These are phyloP conservation scores for Eupeodes luniger DNA, from an alignment of 2,888 invertebrate species.

Conservation along the genomic window DNA sequence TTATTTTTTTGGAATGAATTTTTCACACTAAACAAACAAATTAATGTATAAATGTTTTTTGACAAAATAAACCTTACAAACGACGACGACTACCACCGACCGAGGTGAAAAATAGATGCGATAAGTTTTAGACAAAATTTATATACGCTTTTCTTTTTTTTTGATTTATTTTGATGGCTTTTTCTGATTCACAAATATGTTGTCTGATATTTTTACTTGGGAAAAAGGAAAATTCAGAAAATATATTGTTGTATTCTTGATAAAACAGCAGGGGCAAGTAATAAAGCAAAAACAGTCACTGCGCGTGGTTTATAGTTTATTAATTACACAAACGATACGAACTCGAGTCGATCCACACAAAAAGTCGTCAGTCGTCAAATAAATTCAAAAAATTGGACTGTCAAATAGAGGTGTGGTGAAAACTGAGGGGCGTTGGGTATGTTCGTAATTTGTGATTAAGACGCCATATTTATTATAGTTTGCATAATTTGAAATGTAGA, in stretches of 20 bases:
- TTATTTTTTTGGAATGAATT: not conserved
- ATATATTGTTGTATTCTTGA: slow-evolving; percentile 3
- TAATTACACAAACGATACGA: slow-evolving; percentile 19
- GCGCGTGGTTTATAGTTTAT: slow-evolving; percentile 45
- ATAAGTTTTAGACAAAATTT: not conserved
- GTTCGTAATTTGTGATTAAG: not conserved
- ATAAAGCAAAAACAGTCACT: slow-evolving; percentile 14
- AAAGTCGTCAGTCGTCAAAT: not conserved
- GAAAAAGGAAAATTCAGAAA: slow-evolving; percentile 24
- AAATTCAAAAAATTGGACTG: slow-evolving; percentile 3
- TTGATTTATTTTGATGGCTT: not conserved
- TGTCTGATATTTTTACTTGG: not conserved
- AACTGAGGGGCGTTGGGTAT: not conserved
- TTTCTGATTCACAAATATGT: not conserved
- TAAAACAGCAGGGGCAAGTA: slow-evolving; percentile 33
- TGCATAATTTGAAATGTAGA: not conserved
- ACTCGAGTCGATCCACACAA: slow-evolving; percentile 35
- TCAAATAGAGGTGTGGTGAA: slow-evolving; percentile 24
- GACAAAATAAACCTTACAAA: slow-evolving; percentile 1
- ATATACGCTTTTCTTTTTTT: not conserved
- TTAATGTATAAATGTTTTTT: not conserved
- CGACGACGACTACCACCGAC: not conserved
- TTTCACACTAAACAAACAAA: slow-evolving; percentile 11
- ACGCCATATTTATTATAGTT: slow-evolving; percentile 45
- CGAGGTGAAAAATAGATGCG: not conserved